Evolutionary conservation across 2,113 vertebrate genomes (phyloP), one percentile per base, ranked within the genome.

Genomic region (Clupea harengus): DNA sequence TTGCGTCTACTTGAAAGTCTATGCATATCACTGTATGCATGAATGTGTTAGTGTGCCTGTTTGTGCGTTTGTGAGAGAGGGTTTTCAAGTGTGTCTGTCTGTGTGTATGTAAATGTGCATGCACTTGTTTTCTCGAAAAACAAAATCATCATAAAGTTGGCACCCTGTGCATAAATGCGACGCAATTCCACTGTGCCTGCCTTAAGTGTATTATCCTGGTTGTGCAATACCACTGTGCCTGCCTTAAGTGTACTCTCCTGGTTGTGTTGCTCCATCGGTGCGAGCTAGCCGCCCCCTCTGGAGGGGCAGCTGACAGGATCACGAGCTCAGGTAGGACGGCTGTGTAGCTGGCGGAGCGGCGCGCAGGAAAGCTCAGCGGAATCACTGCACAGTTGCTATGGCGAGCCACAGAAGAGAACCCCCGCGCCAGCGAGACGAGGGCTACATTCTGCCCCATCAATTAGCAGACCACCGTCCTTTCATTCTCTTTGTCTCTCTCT

Each of bases 361-460:
- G 28, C 72, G 4, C 10, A 78, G 28, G 72, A 78, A 78, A 78
- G 72, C 72, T 78, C 72, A 39, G 72, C 4, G 72, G 72, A 78
- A 78, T 78, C 28, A 78, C 11, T 78, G 72, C 25, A 78, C 72
- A 78, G 72, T 78, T 78, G 72, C 72, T 39, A 78, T 78, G 72
- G 72, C 39, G 72, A 78, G 72, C 72, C 25, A 32, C 28, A 78
- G 72, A 78, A 28, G 39, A 32, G 72, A 28, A 39, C 13, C 64
- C 25, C 11, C n/a, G n/a, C n/a, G 72, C 13, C 72, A 17, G 11
- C 4, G 28, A 78, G 15, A 32, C 15, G 28, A 78, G 72, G 28
- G 32, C 72, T 39, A 78, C 72, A 78, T 32, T 78, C 72, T 78
- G 72, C 28, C 4, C 72, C 22, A 32, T 39, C 28, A 78, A 78